These are phyloP conservation scores for Ramphastos sulfuratus DNA, from an alignment of 2,113 vertebrate genomes.

Conservation along the genomic window DNA sequence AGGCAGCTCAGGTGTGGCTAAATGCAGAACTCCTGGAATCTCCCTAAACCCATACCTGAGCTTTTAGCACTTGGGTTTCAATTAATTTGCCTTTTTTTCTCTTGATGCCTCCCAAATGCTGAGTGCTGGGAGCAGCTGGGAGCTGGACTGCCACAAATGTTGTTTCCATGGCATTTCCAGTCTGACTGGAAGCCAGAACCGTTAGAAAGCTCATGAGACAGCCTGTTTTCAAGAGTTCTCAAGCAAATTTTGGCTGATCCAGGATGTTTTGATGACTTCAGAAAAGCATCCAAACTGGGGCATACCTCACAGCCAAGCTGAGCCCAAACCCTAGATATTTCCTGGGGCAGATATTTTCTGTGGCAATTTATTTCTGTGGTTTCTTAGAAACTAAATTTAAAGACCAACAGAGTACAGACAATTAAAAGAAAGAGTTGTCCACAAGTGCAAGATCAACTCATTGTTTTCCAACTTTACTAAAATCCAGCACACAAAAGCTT, in stretches of 20 bases:
- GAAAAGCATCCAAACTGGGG: constrained; percentile 13
- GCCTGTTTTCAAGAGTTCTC: constrained; percentile 40
- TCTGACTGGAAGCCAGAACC: constrained; percentile 50
- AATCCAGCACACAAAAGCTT: neutral
- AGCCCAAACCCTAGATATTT: neutral
- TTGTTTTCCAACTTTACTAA: neutral
- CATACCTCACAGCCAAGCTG: neutral
- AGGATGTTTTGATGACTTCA: constrained; percentile 23
- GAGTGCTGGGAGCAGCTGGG: neutral
- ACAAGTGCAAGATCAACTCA: neutral
- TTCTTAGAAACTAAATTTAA: neutral
- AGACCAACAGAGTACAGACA: neutral
- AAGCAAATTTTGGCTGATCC: constrained; percentile 32
- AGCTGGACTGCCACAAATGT: constrained; percentile 18
- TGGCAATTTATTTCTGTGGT: neutral
- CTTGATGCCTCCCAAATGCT: neutral
- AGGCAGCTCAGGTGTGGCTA: neutral
- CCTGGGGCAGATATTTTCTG: too few species aligned
- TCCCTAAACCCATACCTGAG: neutral
- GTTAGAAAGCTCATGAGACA: constrained; percentile 46
- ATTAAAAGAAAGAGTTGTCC: neutral
- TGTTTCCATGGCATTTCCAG: constrained; percentile 65
- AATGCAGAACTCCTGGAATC: neutral
- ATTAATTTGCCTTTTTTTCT: neutral
- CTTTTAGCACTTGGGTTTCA: neutral